These are phyloP conservation scores for Cephonodes hylas DNA, from an alignment of 2,888 invertebrate species.

Conservation along the genomic window DNA sequence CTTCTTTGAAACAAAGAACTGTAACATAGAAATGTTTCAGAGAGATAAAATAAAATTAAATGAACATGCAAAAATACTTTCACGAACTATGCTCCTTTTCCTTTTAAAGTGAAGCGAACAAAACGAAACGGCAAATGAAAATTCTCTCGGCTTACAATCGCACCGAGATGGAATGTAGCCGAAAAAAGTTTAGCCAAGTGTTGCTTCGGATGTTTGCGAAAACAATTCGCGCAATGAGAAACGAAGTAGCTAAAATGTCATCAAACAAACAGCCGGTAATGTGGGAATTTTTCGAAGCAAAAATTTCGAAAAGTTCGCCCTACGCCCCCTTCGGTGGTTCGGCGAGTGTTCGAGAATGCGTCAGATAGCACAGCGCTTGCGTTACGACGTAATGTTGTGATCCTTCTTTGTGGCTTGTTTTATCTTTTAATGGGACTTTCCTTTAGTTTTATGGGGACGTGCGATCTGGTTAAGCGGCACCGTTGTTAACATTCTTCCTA, in stretches of 20 bases:
- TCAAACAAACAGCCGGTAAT: constrained; percentile 2
- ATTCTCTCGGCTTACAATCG: constrained; percentile 10
- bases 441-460: neutral
- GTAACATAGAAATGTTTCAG: neutral
- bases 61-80: constrained; percentile 9
- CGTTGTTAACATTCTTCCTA: too few relatives aligned
- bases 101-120: constrained; percentile 32
- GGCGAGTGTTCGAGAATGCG: neutral
- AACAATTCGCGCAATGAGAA: constrained; percentile 55
- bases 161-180: constrained; percentile 27
- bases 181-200: constrained; percentile 38
- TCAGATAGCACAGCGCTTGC: neutral
- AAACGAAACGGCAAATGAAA: constrained; percentile 25
- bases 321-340: neutral
- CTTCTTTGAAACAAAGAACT: neutral
- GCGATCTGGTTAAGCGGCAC: neutral
- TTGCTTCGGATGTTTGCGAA: constrained; percentile 52
- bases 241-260: constrained; percentile 32
- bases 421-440: neutral
- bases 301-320: neutral
- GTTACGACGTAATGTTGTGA: neutral
- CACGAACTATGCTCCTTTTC: constrained; percentile 20
- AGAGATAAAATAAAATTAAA: constrained; percentile 5
- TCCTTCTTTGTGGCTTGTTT: neutral
- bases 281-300: constrained; percentile 1